Conservation (phyloP, 2,797 vertebrate species). For the Silurus aristotelis region DNA sequence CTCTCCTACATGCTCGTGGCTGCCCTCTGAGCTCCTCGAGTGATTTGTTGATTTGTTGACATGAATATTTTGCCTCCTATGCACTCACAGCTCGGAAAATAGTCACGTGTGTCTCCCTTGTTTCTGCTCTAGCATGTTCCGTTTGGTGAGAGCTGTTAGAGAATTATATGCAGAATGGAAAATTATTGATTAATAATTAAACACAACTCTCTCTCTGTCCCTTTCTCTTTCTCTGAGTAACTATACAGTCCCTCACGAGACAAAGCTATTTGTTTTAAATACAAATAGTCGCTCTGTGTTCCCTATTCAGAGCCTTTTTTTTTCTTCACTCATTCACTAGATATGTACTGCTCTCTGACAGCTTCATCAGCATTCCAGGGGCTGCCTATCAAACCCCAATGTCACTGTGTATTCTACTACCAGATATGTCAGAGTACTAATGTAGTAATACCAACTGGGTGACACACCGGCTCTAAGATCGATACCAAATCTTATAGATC, state of each 20-base stretch:
- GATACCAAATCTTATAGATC: slow-evolving; percentile 61
- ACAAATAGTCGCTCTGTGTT: slow-evolving; percentile 78
- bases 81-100: slow-evolving; percentile 52
- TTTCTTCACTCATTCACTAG: slow-evolving; percentile 78
- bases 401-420: slow-evolving; percentile 61
- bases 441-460: slow-evolving; percentile 53
- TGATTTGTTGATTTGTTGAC: slow-evolving; percentile 60
- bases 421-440: slow-evolving; percentile 56
- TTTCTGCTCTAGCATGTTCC: slow-evolving; percentile 57
- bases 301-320: slow-evolving; percentile 81
- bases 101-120: slow-evolving; percentile 59
- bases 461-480: slow-evolving; percentile 62
- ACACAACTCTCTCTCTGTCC: slow-evolving; percentile 56
- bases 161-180: slow-evolving; percentile 78
- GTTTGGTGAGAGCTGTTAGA: slow-evolving; percentile 71
- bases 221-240: slow-evolving; percentile 55
- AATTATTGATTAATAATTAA: slow-evolving; percentile 83
- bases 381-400: slow-evolving; percentile 64
- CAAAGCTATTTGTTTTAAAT: slow-evolving; percentile 74
- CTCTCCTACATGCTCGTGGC: slow-evolving; percentile 34
- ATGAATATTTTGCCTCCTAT: slow-evolving; percentile 45
- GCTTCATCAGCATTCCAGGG: slow-evolving; percentile 74
- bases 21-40: slow-evolving; percentile 39
- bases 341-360: slow-evolving; percentile 74
- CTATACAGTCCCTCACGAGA: slow-evolving; percentile 77